Evolutionary conservation across 2,113 vertebrate genomes (phyloP), one percentile per base, ranked within the genome.

Genomic region (Cryptomyrus ogoouensis): DNA sequence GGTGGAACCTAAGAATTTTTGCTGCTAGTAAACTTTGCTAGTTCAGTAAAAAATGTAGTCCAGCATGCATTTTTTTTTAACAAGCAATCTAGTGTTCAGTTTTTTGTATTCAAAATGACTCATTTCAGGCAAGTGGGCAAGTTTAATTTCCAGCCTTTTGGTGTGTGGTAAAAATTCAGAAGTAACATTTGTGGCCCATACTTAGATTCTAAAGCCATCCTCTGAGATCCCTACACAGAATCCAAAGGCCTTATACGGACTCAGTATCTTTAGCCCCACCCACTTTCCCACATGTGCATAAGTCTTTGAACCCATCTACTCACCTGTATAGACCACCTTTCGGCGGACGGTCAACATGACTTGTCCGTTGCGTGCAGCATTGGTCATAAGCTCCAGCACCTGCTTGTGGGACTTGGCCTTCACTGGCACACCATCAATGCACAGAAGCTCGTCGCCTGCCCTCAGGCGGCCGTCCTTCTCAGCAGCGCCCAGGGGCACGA

Each of bases 321-420:
- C 93, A 99, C 98, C 98, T 90, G 96, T 15, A 27, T 94, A 95
- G 87, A 95, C 91, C 90, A 98, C 95, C 91, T 98, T 98, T 90
- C 98, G 96, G 88, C 98, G 95, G 83, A 99, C 97, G 0, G 98
- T 99, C 15, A 99, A 95, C 93, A 99, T 93, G 93, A 99, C 98
- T 56, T 99, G 98, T 3, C 98, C 98, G 0, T 99, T 99, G 7
- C 98, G 97, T 35, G 98, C 98, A 0, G 98, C 98, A 0, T 97
- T 97, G 50, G 98, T 99, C 98, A 99, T 99, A 49, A 99, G 94
- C 92, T 99, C 98, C 93, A 99, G 92, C 83, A 99, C 98, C 83
- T 99, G 98, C 89, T 99, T 99, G 95, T 99, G 98, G 1, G 98
- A 98, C 92, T 98, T 99, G 86, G 97, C 98, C 91, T 98, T 99